A percentile compares a stretch with the other conserved stretches of the same genome.
These are phyloP conservation scores for Argopecten irradians DNA, from an alignment of 1,140 invertebrate genomes.

Conservation along the genomic window DNA sequence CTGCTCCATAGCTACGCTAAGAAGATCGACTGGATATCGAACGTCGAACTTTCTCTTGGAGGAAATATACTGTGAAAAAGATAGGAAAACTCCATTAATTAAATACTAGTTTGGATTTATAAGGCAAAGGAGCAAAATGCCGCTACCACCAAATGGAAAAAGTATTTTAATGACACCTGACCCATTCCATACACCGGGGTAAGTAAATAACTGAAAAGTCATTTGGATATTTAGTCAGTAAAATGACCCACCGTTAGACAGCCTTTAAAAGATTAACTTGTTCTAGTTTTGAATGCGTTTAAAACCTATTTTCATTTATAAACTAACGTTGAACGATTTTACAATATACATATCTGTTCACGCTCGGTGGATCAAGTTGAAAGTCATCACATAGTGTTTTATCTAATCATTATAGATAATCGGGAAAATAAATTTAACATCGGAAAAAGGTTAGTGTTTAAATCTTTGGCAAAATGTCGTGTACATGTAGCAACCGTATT, in stretches of 20 bases:
- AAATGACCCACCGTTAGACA: background rate
- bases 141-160: slow-evolving; percentile 61
- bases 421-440: background rate
- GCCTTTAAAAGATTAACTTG: slow-evolving; percentile 8
- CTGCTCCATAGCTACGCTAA: slow-evolving; percentile 44
- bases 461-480: background rate
- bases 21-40: background rate
- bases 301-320: background rate
- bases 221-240: background rate
- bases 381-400: background rate
- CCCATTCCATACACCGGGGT: slow-evolving; percentile 70
- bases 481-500: background rate
- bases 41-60: slow-evolving; percentile 20
- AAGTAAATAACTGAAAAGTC: slow-evolving; percentile 46
- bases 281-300: background rate
- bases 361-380: background rate
- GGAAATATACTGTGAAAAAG: background rate
- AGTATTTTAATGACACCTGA: slow-evolving; percentile 69
- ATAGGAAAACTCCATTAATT: background rate
- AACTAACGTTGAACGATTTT: background rate
- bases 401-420: background rate
- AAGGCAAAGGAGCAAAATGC: slow-evolving; percentile 48
- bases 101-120: background rate
- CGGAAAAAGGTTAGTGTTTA: background rate
- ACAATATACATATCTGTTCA: background rate